A percentile compares a stretch with the other conserved stretches of the same genome.
Conservation (phyloP, 2,888 invertebrate species). For the Lomographa bimaculata region DNA sequence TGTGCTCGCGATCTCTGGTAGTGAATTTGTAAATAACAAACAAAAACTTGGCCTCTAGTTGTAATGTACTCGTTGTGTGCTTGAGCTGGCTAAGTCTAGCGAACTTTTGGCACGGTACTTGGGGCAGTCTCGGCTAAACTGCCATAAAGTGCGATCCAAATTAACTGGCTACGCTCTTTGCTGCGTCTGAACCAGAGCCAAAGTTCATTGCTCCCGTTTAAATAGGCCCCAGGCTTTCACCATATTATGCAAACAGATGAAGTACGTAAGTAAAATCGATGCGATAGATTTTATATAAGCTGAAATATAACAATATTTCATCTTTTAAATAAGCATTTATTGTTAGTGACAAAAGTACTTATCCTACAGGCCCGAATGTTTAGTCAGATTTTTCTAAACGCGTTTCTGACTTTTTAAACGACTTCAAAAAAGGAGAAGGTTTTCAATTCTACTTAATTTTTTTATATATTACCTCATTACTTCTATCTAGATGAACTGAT, state of each 20-base stretch:
- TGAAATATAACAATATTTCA: no score
- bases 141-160: slow-evolving; percentile 65
- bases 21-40: slow-evolving; percentile 12
- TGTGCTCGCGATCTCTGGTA: slow-evolving; percentile 2
- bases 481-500: no score
- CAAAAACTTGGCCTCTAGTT: slow-evolving; percentile 15
- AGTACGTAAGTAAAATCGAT: no score
- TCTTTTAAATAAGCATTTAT: no score
- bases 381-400: no score
- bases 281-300: no score
- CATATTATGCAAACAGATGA: slow-evolving; percentile 7
- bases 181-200: slow-evolving; percentile 43
- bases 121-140: slow-evolving; percentile 51
- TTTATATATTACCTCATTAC: no score
- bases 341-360: no score
- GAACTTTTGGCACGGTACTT: slow-evolving; percentile 63
- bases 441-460: no score
- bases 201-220: slow-evolving; percentile 49
- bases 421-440: no score
- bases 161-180: slow-evolving; percentile 51
- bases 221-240: slow-evolving; percentile 41
- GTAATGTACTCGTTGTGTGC: slow-evolving; percentile 13
- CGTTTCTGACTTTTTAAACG: no score
- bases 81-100: slow-evolving; percentile 15
- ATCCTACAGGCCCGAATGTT: no score